Percentiles rank a stretch among this genome's conserved stretches.
These are phyloP conservation scores for Parnassius smintheus DNA, from an alignment of 2,888 invertebrate genomes.

Conservation along the genomic window DNA sequence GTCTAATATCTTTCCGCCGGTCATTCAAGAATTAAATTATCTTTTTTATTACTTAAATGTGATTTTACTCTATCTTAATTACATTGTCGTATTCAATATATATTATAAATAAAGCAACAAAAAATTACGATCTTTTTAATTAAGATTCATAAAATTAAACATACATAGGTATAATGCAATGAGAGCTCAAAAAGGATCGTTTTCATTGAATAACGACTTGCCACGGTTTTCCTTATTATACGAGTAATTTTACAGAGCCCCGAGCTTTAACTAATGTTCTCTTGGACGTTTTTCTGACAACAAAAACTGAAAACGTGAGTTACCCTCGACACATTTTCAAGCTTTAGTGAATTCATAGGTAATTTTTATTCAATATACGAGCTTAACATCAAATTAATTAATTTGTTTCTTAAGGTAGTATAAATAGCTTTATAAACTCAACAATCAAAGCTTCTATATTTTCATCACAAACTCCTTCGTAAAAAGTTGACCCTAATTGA, in stretches of 20 bases:
- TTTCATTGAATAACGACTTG: conserved; percentile 8
- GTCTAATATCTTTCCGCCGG: no score
- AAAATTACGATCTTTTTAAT: conserved; percentile 2
- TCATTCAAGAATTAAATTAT: no score
- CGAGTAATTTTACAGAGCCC: conserved; percentile 21
- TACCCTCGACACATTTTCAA: conserved; percentile 5
- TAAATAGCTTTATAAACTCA: no score
- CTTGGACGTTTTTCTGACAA: conserved; percentile 21
- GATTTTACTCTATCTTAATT: no score
- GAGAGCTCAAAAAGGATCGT: neutral
- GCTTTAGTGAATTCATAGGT: conserved; percentile 29
- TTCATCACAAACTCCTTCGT: no score
- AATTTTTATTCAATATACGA: conserved; percentile 28
- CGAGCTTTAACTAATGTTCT: conserved; percentile 22
- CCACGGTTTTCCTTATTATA: conserved; percentile 21
- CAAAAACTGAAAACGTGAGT: conserved; percentile 12
- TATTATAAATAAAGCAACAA: no score
- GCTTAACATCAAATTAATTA: neutral
- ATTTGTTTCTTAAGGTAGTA: neutral
- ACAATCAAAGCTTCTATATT: no score
- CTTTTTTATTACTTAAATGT: no score
- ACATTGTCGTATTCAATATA: neutral
- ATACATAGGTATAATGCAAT: conserved; percentile 3
- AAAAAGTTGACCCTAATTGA: no score
- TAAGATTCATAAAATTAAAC: conserved; percentile 7